These are phyloP conservation scores for Cyprinus carpio DNA, from an alignment of 2,113 vertebrate genomes.

Conservation along the genomic window DNA sequence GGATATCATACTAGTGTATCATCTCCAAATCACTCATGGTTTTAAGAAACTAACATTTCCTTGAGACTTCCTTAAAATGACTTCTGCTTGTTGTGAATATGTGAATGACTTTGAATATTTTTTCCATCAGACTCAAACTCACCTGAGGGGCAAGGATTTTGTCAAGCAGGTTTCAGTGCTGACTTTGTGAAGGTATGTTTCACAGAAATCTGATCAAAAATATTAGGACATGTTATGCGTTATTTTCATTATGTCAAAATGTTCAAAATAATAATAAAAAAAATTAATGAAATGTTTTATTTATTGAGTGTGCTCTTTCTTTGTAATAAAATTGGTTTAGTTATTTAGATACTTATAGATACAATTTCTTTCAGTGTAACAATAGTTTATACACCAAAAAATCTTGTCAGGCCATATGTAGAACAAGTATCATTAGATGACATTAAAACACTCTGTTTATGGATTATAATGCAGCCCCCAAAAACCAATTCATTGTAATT, in stretches of 20 bases:
- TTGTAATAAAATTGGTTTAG: no score
- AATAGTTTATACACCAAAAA: no score
- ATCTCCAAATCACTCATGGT: neutral
- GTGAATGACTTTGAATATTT: constrained; percentile 26
- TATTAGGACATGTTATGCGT: neutral
- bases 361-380: no score
- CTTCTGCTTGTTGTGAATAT: neutral
- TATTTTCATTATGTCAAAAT: neutral
- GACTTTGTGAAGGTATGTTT: constrained; percentile 87
- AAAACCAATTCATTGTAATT: no score
- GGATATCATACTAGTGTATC: neutral
- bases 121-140: constrained; percentile 76
- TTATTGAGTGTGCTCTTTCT: neutral
- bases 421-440: no score
- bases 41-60: neutral
- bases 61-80: neutral
- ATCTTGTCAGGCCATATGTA: no score
- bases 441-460: no score
- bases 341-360: no score
- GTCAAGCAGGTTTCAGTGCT: constrained; percentile 97
- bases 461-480: no score
- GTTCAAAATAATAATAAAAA: no score
- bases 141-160: constrained; percentile 96
- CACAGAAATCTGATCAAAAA: neutral
- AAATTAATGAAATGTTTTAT: no score